A percentile compares a stretch with the other conserved stretches of the same genome.
Evolutionary conservation across 2,797 vertebrate genomes (phyloP).

Genomic region (Rhadinocentrus ornatus): DNA sequence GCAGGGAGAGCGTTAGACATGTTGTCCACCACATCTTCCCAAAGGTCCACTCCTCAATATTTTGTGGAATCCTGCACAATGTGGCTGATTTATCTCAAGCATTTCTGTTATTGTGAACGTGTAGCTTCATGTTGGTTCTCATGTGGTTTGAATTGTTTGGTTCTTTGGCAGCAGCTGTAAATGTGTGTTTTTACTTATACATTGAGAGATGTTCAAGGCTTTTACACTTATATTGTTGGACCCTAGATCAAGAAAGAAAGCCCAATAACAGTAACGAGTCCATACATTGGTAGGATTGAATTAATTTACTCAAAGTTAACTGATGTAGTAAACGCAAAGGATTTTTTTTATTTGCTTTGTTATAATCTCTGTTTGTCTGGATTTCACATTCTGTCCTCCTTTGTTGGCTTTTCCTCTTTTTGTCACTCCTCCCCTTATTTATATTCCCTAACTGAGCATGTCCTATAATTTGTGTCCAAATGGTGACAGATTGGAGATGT

Average conservation of each 20-base stretch:
- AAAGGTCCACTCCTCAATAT: constrained; percentile 36
- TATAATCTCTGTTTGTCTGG: constrained; percentile 8
- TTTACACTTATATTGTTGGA: constrained; percentile 35
- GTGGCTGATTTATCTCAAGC: constrained; percentile 60
- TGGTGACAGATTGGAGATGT: constrained; percentile 57
- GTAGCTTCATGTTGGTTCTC: constrained; percentile 40
- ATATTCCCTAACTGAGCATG: constrained; percentile 28
- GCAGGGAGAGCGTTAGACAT: constrained; percentile 51
- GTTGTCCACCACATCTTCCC: constrained; percentile 52
- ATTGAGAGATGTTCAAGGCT: constrained; percentile 37
- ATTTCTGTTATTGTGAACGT: constrained; percentile 30
- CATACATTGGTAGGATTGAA: background rate
- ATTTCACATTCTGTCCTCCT: constrained; percentile 28
- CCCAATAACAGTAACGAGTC: constrained; percentile 3
- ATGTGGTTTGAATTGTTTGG: constrained; percentile 68
- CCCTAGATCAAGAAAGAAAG: background rate
- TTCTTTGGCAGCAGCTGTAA: constrained; percentile 55
- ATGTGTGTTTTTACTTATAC: constrained; percentile 56
- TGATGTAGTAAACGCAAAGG: background rate
- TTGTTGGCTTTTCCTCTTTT: constrained; percentile 19
- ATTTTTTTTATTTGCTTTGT: background rate
- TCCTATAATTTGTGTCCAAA: constrained; percentile 60
- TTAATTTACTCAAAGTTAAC: background rate
- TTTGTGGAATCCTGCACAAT: constrained; percentile 44
- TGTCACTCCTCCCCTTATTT: constrained; percentile 23